These are phyloP conservation scores for Agrotis segetum DNA, from an alignment of 2,888 invertebrate genomes.

Conservation along the genomic window DNA sequence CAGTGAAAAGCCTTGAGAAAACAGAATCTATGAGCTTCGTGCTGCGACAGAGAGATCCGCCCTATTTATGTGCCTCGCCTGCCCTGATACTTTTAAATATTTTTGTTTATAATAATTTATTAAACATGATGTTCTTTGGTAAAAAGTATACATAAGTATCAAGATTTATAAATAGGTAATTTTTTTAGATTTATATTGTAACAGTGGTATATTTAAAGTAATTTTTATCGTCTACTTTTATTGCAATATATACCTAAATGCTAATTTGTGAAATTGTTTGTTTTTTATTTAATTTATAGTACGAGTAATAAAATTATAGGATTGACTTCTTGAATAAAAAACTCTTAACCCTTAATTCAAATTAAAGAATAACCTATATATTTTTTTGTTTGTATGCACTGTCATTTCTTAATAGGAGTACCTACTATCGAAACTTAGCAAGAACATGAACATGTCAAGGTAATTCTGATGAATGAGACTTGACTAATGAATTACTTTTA, in stretches of 20 bases:
- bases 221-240: slow-evolving; percentile 21
- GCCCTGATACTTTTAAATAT: not conserved
- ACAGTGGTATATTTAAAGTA: slow-evolving; percentile 15
- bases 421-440: too few relatives aligned
- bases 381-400: too few relatives aligned
- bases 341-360: too few relatives aligned
- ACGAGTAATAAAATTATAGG: too few relatives aligned
- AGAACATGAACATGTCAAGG: too few relatives aligned
- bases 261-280: not conserved
- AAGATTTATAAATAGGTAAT: slow-evolving; percentile 43
- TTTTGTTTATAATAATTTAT: not conserved
- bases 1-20: not conserved
- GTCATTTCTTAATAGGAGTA: too few relatives aligned
- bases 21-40: not conserved
- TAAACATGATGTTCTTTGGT: slow-evolving; percentile 33
- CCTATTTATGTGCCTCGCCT: too few relatives aligned
- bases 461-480: too few relatives aligned
- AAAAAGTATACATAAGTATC: slow-evolving; percentile 48
- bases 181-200: slow-evolving; percentile 32
- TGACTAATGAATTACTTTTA: too few relatives aligned
- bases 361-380: too few relatives aligned
- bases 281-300: not conserved
- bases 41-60: too few relatives aligned
- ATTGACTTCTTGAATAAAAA: too few relatives aligned
- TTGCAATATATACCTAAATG: slow-evolving; percentile 45